A percentile compares a stretch with the other conserved stretches of the same genome.
phyloP scores from a whole-genome alignment of 2,888 invertebrate species.

The Calameuta idolon region DNA sequence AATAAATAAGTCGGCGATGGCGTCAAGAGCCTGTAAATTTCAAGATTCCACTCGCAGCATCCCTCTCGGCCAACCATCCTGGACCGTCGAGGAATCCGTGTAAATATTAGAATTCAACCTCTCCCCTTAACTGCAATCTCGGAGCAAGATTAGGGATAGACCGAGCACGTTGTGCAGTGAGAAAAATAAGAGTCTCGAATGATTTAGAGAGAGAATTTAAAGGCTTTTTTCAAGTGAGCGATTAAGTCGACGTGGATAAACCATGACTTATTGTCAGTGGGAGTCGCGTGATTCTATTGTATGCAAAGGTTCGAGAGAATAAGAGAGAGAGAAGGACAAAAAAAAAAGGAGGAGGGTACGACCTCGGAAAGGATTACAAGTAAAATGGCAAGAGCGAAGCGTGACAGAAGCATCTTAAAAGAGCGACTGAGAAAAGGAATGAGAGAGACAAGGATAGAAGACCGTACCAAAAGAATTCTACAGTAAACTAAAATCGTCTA shows the following conservation, averaged over 20 bases:
- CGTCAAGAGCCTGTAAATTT: not conserved
- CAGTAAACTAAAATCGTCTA: not conserved
- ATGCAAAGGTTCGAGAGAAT: not conserved
- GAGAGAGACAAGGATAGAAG: slow-evolving; percentile 3
- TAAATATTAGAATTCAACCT: slow-evolving; percentile 26
- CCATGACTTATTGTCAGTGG: not conserved
- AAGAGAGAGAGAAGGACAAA: slow-evolving; percentile 4
- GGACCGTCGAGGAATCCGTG: slow-evolving; percentile 17
- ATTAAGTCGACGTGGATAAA: not conserved
- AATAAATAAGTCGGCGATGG: not conserved
- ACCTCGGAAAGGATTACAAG: not conserved
- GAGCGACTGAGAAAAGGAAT: slow-evolving; percentile 10
- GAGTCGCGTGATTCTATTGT: not conserved
- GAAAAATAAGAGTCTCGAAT: not conserved
- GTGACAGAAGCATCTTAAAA: slow-evolving; percentile 21
- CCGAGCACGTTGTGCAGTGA: slow-evolving; percentile 8
- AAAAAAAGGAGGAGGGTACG: not conserved
- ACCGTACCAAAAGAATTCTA: not conserved
- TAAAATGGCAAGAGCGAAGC: slow-evolving; percentile 14
- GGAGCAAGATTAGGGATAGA: not conserved
- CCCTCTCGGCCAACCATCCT: not conserved
- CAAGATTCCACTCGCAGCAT: not conserved
- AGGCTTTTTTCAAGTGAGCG: not conserved
- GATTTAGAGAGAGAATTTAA: slow-evolving; percentile 12
- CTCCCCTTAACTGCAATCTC: not conserved